Base-by-base conservation (phyloP, 2,797 vertebrate species). In the Loriculus beryllinus region DNA sequence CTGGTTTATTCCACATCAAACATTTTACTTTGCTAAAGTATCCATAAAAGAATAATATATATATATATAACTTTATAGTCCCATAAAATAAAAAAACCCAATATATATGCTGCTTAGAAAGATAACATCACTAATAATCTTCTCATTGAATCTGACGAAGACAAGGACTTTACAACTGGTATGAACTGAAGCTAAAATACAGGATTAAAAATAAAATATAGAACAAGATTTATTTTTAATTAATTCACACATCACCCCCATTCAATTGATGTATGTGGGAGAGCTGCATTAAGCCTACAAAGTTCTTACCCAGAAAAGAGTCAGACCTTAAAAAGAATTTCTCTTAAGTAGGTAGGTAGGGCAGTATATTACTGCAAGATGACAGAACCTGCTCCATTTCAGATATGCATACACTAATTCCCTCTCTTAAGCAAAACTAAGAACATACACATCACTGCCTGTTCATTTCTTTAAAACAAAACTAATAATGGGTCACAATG, bases 211-310 rank as follows among this genome's bases (percentile, higher is more conserved):
- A 76, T 77, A 84, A 94, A 78, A 93, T 72, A 39, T 19, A 70
- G 86, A 90, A 40, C 52, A 49, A 56, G 60, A 67, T 57, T 82
- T 95, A 74, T 84, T 86, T 95, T 93, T 75, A 67, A 94, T 93
- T 67, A 93, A 92, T 88, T 95, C 80, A 60, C 68, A 76, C 9
- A 1, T 57, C 82, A 81, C 59, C 70, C 49, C 39, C 77, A 45
- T 43, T 90, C 17, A 10, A 40, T 63, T 82, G 82, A 81, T 69
- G 31, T 37, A 86, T 25, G 88, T 90, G 74, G 82, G 92, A 90
- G 54, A 84, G 42, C 60, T 81, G 42, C 49, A 69, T 74, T 72
- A 75, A 93, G 35, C 65, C 77, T 72, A 40, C 56, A 40, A 11
- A 76, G 82, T 57, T 92, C 88, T 86, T 16, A 82, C 70, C 67